Base-by-base conservation (phyloP, 1,140 invertebrate species). In the Caligus rogercresseyi region DNA sequence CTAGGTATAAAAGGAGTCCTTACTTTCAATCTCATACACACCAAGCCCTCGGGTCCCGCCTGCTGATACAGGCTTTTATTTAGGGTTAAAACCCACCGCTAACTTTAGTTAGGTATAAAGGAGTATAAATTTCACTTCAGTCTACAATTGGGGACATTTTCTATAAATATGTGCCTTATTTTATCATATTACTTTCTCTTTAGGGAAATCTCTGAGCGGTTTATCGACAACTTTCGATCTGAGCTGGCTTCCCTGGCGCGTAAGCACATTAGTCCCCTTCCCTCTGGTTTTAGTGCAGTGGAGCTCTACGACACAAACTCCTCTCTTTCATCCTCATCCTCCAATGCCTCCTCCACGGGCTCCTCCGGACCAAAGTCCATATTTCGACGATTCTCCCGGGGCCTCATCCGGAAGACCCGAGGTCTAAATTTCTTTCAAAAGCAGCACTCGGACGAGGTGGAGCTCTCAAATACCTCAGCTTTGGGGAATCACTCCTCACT, bases 371-470 rank as follows among this genome's bases (percentile, higher is more conserved):
- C 31, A 43, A 56, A 56, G 16, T 72, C 76, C 64, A 72, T 76
- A 25, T 70, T 89, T 67, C 77, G 85, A 66, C 79, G 89, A 56
- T 78, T 94, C 54, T 93, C 89, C 14, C 91, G 94, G 67, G 93
- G 90, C 71, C 87, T 86, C 43, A 74, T 87, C 20, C 80, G 81
- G 51, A 85, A 84, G 68, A 83, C 86, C 16, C 86, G 85, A 72
- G 80, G 83, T 43, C 21, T 68, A 16, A 56, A 25, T 21, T 77
- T 92, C 20, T 93, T 96, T 69, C 86, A 88, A 69, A 93, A 92
- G 70, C 87, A 91, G 68, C 83, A 87, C 71, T 89, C 88, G 0
- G 89, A 93, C 68, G 90, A 95, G 71, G 79, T 84, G 0, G 87
- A 89, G 69, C 72, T 86, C 18, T 81, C 81, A 2, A 73, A 77